Evolutionary conservation across 2,797 vertebrate genomes (phyloP).

Genomic region (Chlorospingus flavigularis): DNA sequence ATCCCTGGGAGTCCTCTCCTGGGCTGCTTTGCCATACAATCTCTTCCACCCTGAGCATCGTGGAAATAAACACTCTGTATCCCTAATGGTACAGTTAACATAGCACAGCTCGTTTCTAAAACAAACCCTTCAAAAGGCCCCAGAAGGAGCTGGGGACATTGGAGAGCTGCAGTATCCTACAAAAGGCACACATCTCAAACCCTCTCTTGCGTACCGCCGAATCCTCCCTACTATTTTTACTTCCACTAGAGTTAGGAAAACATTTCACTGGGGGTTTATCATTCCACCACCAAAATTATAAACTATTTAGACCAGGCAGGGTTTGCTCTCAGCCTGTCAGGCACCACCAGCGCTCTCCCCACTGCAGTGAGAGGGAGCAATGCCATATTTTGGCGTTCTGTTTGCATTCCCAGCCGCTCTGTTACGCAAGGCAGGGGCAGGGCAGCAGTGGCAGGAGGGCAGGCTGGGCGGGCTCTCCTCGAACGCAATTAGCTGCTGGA

Average conservation of each 20-base stretch:
- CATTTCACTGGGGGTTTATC: constrained; percentile 53
- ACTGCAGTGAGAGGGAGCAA: background rate
- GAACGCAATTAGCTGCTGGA: constrained; percentile 23
- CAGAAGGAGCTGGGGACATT: constrained; percentile 37
- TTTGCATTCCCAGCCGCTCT: background rate
- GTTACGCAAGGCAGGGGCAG: background rate
- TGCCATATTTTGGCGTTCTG: background rate
- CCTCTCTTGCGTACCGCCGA: constrained; percentile 11
- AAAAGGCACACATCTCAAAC: constrained; percentile 23
- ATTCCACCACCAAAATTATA: constrained; percentile 56
- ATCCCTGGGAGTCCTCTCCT: constrained; percentile 10
- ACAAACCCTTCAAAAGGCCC: constrained; percentile 46
- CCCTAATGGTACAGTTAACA: constrained; percentile 15
- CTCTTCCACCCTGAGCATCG: background rate
- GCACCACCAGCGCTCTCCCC: constrained; percentile 13
- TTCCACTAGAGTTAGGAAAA: constrained; percentile 16
- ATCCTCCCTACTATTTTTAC: constrained; percentile 52
- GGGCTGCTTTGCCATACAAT: background rate
- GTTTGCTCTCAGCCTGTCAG: constrained; percentile 43
- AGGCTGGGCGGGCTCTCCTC: background rate
- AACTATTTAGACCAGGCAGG: constrained; percentile 41
- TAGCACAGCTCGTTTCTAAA: constrained; percentile 23
- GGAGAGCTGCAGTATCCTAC: constrained; percentile 9
- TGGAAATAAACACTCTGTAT: constrained; percentile 35
- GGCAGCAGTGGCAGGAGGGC: background rate